phyloP scores from a whole-genome alignment of 2,797 vertebrate genomes.

The Microchirus variegatus region DNA sequence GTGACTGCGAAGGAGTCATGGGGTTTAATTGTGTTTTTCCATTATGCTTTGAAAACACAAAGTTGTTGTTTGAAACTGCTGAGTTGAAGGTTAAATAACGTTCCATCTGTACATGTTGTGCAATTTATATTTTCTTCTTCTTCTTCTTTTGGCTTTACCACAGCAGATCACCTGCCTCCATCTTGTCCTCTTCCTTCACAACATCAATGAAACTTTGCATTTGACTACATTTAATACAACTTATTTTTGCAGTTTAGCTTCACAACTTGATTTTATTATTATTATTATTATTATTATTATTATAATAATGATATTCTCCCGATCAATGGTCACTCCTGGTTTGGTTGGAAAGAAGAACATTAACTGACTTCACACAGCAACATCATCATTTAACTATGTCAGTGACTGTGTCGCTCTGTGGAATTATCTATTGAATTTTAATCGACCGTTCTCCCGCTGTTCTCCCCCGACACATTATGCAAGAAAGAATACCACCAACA shows the following conservation, averaged over 20 bases:
- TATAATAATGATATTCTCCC: neutral
- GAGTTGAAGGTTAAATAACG: neutral
- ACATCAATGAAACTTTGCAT: no score
- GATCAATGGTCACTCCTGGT: neutral
- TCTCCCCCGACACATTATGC: conserved; percentile 12
- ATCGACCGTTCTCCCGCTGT: conserved; percentile 5
- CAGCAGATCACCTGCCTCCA: no score
- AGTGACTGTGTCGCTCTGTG: conserved; percentile 5
- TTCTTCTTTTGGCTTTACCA: no score
- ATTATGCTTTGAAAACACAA: conserved; percentile 15
- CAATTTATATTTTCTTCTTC: no score
- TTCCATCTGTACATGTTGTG: neutral
- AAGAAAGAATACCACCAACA: neutral
- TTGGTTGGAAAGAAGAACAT: conserved; percentile 7
- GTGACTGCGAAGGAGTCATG: no score
- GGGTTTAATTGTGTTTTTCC: neutral
- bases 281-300: neutral
- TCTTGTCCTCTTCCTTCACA: no score
- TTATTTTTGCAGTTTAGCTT: neutral
- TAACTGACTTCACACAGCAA: conserved; percentile 7
- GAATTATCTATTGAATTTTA: conserved; percentile 41
- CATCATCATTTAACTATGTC: conserved; percentile 3
- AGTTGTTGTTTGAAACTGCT: neutral
- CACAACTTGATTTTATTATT: neutral
- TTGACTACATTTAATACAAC: no score